Evolutionary conservation across 2,797 vertebrate genomes (phyloP), one percentile per base, ranked within the genome.

Genomic region (Limnodromus scolopaceus): DNA sequence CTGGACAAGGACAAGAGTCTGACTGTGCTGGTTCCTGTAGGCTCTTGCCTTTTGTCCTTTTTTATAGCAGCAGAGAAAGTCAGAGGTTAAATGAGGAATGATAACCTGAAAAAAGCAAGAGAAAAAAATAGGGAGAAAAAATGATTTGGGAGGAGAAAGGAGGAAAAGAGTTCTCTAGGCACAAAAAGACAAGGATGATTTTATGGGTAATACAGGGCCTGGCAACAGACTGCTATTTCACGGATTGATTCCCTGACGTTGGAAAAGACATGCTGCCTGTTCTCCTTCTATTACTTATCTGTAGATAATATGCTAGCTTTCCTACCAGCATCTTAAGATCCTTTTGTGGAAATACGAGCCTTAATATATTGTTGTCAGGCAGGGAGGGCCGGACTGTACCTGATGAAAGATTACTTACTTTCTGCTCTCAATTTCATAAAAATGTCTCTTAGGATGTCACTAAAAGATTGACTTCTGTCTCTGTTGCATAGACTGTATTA

Each of bases 1-100:
- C 57, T 89, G 93, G 82, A 89, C 55, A 79, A 93, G 65, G 77
- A 91, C 41, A 69, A 63, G 86, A 76, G 36, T 32, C 58, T 78
- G 69, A 51, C 45, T n/a, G 11, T 61, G 48, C 49, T 65, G 57
- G 57, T 61, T 86, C 64, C 65, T 72, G 43, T 23, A 68, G 85
- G 57, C 43, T 92, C 54, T 91, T 24, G 19, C 71, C 39, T 89
- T 89, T 86, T 69, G 22, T 88, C 54, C 49, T 65, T 88, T 85
- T 81, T 72, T 53, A 49, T 58, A 74, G 70, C 43, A 76, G 65
- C 54, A 63, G 81, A 83, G 48, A 55, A 92, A 77, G 84, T 57
- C 49, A 87, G 41, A 96, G 69, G 72, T 85, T 85, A 96, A 96
- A 60, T 70, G 87, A 92, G 75, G 18, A 91, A 92, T 72, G 83